These are phyloP conservation scores for Chlorodrepanis virens DNA, from an alignment of 2,113 vertebrate species.

Conservation along the genomic window DNA sequence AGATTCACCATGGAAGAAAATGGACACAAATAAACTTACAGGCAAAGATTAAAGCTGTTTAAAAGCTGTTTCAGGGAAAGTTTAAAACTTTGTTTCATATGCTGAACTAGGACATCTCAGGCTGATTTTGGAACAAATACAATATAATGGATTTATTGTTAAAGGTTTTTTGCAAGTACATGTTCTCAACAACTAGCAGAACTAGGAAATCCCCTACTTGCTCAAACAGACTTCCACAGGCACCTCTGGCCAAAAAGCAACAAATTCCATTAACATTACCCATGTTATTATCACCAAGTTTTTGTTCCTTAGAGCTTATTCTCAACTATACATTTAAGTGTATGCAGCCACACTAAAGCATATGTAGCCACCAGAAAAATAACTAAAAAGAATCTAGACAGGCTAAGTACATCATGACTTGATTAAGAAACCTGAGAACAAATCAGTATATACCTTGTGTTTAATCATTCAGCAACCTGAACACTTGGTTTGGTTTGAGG, in stretches of 20 bases:
- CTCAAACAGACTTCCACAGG: not conserved
- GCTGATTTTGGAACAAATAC: not conserved
- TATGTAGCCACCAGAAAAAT: not conserved
- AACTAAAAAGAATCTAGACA: not conserved
- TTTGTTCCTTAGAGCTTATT: not conserved
- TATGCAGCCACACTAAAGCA: not conserved
- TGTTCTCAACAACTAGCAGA: not conserved
- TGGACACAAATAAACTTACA: not conserved
- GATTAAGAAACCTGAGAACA: not conserved
- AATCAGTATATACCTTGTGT: not conserved
- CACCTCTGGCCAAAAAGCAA: not conserved
- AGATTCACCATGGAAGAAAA: not conserved
- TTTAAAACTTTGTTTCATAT: not conserved
- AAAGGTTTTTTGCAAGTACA: not conserved
- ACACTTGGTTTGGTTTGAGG: not conserved
- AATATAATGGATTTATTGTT: not conserved
- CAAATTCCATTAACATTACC: not conserved
- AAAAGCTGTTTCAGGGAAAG: not conserved
- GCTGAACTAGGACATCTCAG: not conserved
- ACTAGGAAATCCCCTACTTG: not conserved
- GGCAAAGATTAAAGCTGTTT: not conserved
- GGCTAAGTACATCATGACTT: not conserved
- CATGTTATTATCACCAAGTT: not conserved
- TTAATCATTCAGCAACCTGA: conserved; percentile 40
- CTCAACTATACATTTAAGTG: not conserved